Percentiles rank a stretch among this genome's conserved stretches.
Evolutionary conservation across 2,797 vertebrate species (phyloP).

Genomic region (Neopelma chrysocephalum): DNA sequence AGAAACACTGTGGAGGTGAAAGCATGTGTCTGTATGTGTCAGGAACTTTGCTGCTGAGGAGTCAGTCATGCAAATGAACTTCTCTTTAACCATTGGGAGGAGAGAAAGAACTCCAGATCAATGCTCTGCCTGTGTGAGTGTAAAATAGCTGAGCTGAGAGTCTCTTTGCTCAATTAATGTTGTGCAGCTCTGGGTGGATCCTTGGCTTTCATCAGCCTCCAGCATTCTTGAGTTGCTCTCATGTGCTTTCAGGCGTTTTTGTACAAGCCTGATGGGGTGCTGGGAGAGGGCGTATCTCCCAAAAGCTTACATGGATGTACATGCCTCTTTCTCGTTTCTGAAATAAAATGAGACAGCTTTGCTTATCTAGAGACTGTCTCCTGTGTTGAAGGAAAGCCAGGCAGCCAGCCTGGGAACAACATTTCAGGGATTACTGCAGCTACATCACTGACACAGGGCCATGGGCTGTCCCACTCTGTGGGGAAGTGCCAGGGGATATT

Average conservation of each 20-base stretch:
- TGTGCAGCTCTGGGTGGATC: slow-evolving; percentile 18
- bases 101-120: neutral
- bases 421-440: neutral
- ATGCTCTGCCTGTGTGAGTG: neutral
- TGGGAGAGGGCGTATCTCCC: neutral
- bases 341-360: neutral
- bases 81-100: neutral
- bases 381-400: neutral
- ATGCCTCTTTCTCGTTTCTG: neutral
- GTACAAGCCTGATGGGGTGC: neutral
- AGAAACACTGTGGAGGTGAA: neutral
- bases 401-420: neutral
- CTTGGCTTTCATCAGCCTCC: slow-evolving; percentile 2
- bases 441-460: neutral
- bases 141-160: neutral
- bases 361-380: neutral
- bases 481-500: neutral
- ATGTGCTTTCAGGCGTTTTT: neutral
- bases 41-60: neutral
- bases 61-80: neutral
- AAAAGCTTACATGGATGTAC: neutral
- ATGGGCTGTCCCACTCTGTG: neutral
- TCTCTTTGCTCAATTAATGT: neutral
- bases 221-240: neutral
- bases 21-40: neutral